Evolutionary conservation across 2,888 invertebrate species (phyloP), one percentile per base, ranked within the genome.

Genomic region (Caenorhabditis virilis): DNA sequence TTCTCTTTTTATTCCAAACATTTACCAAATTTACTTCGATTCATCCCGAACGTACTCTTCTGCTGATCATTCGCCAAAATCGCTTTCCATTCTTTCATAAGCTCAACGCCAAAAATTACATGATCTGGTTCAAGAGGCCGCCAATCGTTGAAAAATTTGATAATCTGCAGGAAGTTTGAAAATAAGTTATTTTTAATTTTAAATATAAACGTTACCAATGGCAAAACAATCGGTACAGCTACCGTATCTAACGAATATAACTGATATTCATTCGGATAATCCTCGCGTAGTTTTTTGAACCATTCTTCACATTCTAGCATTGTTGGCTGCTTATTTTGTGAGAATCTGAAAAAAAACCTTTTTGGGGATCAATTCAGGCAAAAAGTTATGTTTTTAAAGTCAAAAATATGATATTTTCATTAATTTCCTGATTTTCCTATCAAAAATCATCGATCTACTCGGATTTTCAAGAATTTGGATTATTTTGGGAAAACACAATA

Each of bases 201-300:
- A 13, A 33, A 16, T 47, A 25, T 30, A 20, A 5, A 39, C 3
- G 39, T 6, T 70, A 86, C 85, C 58, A 93, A 85, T 0, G 94
- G 92, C 9, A 90, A 90, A 1, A 93, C 90, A 0, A 93, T 88
- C 64, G 91, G 90, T 7, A 91, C 90, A 0, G 92, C 93, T 42
- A 95, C 86, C 53, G 90, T 89, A 1, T 90, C 90, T 27, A 95
- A 85, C 26, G 91, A 91, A 80, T 92, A 93, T 82, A 91, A 87
- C 72, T 90, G 89, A 84, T 92, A 95, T 63, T 86, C 86, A 41
- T 84, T 80, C 43, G 84, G 87, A 83, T 88, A 89, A 47, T 89
- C 87, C 1, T 87, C 86, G 85, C 88, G 87, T 43, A 89, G 83
- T 64, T 86, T 85, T 72, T 85, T 86, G 78, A 89, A 89, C 33